Base-by-base conservation (phyloP, 2,797 vertebrate genomes). In the Xenopus petersii region DNA sequence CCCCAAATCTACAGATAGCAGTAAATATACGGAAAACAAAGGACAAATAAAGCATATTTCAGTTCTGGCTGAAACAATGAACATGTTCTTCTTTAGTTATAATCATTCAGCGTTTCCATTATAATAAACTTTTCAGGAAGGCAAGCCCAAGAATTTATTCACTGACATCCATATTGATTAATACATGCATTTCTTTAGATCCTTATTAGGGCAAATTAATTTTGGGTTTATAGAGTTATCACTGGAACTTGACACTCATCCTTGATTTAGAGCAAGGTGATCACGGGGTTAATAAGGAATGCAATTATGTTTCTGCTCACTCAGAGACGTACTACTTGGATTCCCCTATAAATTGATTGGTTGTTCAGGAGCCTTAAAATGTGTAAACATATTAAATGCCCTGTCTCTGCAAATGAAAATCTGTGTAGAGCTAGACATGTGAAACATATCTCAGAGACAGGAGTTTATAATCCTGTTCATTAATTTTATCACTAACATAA, bases 401-500 rank as follows among this genome's bases (percentile, higher is more conserved):
- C 88, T 85, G 61, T 79, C 70, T 81, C 70, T 81, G 73, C 60
- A 84, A 86, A 79, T 73, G 24, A 70, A 83, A 65, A 59, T 85
- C 80, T 76, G 66, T 84, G 55, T 82, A 80, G 33, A 70, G 76
- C 75, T 75, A 83, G 72, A 83, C 82, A 78, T 74, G 83, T 90
- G 88, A 87, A 83, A 89, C 85, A 88, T 93, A 89, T 91, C 88
- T 87, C 83, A 86, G 86, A 91, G 90, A 89, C 82, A 89, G 87
- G 86, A 91, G 89, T 95, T 96, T 94, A 91, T 88, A 94, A 90
- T 95, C 91, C 85, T 94, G 89, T 95, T 97, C 95, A 97, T 98
- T 98, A 95, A 97, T 96, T 98, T 98, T 96, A 98, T 97, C 94
- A 95, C 89, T 86, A 93, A 94, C 94, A 98, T 98, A 97, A 98